A percentile compares a stretch with the other conserved stretches of the same genome.
Conservation (phyloP, 2,797 vertebrate genomes). For the Dallia pectoralis region DNA sequence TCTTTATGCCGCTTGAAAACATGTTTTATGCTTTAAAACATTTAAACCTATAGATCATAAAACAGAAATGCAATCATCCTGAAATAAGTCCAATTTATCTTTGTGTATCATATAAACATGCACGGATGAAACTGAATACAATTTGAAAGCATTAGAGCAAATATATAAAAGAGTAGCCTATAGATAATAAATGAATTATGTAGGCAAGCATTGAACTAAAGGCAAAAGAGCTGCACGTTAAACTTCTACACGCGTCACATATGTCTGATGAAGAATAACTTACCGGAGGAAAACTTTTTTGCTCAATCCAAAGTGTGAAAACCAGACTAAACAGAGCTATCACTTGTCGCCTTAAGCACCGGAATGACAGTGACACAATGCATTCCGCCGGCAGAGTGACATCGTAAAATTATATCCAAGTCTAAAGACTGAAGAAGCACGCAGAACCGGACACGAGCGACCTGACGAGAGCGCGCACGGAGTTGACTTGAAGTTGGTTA, state of each 20-base stretch:
- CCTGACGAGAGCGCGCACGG: constrained; percentile 9
- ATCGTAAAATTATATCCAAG: constrained; percentile 9
- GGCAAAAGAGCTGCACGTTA: neutral
- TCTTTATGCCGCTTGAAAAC: constrained; percentile 76
- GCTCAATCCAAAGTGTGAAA: constrained; percentile 12
- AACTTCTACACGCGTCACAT: constrained; percentile 19
- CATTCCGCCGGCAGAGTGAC: neutral
- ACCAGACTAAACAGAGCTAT: constrained; percentile 5
- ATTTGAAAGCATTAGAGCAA: neutral
- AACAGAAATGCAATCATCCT: constrained; percentile 67
- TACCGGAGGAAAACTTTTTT: constrained; percentile 60
- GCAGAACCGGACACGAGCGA: constrained; percentile 25
- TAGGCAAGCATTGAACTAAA: neutral
- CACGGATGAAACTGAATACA: neutral
- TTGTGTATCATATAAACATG: constrained; percentile 29
- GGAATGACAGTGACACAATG: neutral
- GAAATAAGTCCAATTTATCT: constrained; percentile 30
- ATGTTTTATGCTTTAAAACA: constrained; percentile 72
- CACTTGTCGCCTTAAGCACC: neutral
- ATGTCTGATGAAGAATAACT: constrained; percentile 47
- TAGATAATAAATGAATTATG: neutral
- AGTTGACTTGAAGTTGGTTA: constrained; percentile 35
- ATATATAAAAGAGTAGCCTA: neutral
- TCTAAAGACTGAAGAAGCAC: constrained; percentile 38
- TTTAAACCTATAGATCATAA: constrained; percentile 73